A percentile compares a stretch with the other conserved stretches of the same genome.
phyloP scores from a whole-genome alignment of 2,888 invertebrate genomes.

The Dasypogon diadema region DNA sequence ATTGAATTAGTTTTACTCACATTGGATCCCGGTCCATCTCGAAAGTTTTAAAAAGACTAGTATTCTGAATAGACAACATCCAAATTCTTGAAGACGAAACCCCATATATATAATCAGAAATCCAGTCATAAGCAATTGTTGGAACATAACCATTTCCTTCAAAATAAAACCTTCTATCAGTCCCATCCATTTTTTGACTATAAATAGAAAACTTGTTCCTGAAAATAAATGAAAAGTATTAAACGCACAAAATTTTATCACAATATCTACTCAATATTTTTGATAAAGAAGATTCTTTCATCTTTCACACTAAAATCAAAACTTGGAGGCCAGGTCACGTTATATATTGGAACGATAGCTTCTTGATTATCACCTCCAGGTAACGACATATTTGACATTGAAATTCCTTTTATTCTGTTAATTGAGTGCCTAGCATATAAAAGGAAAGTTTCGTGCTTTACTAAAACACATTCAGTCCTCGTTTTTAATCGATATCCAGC shows the following conservation, averaged over 20 bases:
- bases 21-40: conserved; percentile 71
- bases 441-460: conserved; percentile 75
- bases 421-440: conserved; percentile 77
- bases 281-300: conserved; percentile 76
- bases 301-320: conserved; percentile 77
- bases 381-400: conserved; percentile 58
- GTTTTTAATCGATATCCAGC: conserved; percentile 77
- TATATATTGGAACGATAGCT: conserved; percentile 78
- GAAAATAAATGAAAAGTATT: background rate
- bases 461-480: conserved; percentile 73
- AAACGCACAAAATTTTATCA: conserved; percentile 8
- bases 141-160: conserved; percentile 73
- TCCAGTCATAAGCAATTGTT: conserved; percentile 87
- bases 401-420: conserved; percentile 78
- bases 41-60: conserved; percentile 72
- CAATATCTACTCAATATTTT: conserved; percentile 67
- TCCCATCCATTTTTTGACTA: conserved; percentile 75
- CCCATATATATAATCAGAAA: conserved; percentile 86
- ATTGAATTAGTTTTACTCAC: conserved; percentile 70
- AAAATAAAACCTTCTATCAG: conserved; percentile 72
- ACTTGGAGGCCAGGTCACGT: conserved; percentile 75
- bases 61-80: conserved; percentile 75
- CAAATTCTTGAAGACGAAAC: conserved; percentile 77
- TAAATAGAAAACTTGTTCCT: conserved; percentile 71
- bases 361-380: conserved; percentile 65